Evolutionary conservation across 2,797 vertebrate species (phyloP).

Genomic region (Glyptemys insculpta): DNA sequence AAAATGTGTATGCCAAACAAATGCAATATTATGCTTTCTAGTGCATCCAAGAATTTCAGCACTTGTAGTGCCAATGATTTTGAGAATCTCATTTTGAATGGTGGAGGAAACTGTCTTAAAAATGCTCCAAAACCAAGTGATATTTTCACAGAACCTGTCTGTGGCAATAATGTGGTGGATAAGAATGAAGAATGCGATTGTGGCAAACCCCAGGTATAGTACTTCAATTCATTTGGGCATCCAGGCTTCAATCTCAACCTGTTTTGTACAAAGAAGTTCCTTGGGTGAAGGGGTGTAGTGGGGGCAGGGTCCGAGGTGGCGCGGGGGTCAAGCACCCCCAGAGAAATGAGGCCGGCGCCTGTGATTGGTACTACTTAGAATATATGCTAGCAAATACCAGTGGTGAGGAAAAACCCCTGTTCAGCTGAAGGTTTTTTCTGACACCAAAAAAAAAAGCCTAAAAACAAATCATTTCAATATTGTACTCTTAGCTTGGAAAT

Average conservation of each 20-base stretch:
- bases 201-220: slow-evolving; percentile 85
- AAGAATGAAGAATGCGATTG: slow-evolving; percentile 91
- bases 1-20: neutral
- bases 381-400: neutral
- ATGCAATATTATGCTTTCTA: slow-evolving; percentile 57
- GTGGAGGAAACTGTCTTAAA: slow-evolving; percentile 87
- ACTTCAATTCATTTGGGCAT: neutral
- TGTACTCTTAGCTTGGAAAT: neutral
- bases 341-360: no score
- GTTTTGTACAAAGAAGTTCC: neutral
- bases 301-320: no score
- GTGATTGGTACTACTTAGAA: neutral
- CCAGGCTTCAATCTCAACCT: neutral
- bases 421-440: neutral
- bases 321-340: no score
- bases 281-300: no score
- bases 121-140: slow-evolving; percentile 83
- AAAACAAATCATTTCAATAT: neutral
- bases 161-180: slow-evolving; percentile 90
- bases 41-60: slow-evolving; percentile 85
- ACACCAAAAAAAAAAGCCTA: neutral
- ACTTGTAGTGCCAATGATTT: slow-evolving; percentile 87
- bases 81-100: slow-evolving; percentile 82
- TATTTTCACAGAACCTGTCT: slow-evolving; percentile 80
- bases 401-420: neutral